Percentiles rank a stretch among this genome's conserved stretches.
Evolutionary conservation across 2,797 vertebrate species (phyloP).

Genomic region (Phrynocephalus guinanensis): DNA sequence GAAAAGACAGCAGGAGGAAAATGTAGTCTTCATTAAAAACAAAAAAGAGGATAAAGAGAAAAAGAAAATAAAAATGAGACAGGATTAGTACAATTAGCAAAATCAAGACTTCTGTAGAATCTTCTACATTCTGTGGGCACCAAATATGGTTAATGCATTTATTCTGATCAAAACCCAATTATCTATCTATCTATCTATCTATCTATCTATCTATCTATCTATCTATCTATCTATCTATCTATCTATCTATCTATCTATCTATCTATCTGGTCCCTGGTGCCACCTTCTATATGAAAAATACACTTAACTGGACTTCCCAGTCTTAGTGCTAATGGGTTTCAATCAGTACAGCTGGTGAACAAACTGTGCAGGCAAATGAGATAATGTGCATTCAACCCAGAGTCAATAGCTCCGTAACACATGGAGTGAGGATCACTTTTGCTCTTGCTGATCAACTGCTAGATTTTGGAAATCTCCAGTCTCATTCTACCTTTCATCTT

Average conservation of each 20-base stretch:
- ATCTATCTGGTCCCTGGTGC: not conserved
- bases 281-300: not conserved
- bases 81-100: not conserved
- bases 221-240: not conserved
- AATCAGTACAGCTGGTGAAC: not conserved
- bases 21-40: not conserved
- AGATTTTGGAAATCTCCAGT: not conserved
- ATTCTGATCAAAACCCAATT: no score
- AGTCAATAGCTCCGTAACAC: not conserved
- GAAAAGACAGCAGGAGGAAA: not conserved
- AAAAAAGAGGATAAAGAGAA: not conserved
- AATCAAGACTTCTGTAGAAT: not conserved
- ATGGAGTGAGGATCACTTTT: not conserved
- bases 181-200: not conserved
- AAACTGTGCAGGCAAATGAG: not conserved
- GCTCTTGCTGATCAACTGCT: not conserved
- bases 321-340: not conserved
- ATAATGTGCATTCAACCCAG: not conserved
- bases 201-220: not conserved
- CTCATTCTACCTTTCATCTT: not conserved
- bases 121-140: not conserved
- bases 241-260: slow-evolving; percentile 3
- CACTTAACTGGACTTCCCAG: no score
- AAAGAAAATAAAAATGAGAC: not conserved
- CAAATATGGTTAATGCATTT: not conserved